Conservation (phyloP, 2,888 invertebrate species). For the Geophilus truncorum region DNA sequence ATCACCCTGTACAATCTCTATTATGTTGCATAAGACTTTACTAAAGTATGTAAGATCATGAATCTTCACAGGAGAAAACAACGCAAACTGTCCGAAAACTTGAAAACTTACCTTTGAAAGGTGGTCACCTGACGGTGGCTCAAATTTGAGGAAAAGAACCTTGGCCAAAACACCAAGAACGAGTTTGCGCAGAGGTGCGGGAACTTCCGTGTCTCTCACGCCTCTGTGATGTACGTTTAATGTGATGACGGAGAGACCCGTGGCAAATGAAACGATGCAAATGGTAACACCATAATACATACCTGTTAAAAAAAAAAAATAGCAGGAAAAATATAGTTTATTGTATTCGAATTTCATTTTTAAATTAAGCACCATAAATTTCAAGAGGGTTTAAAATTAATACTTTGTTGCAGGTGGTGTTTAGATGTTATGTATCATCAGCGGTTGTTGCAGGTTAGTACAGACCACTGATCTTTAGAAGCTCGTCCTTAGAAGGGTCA, state of each 20-base stretch:
- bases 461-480: background rate
- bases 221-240: constrained; percentile 81
- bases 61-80: too few relatives aligned
- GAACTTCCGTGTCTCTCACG: constrained; percentile 72
- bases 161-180: constrained; percentile 69
- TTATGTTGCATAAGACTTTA: too few relatives aligned
- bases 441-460: too few relatives aligned
- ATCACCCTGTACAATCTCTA: too few relatives aligned
- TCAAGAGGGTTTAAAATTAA: too few relatives aligned
- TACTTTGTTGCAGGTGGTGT: too few relatives aligned
- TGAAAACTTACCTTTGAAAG: constrained; percentile 39
- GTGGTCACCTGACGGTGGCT: constrained; percentile 46
- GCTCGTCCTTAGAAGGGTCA: background rate
- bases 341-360: background rate
- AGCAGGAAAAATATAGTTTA: background rate
- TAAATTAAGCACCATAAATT: too few relatives aligned
- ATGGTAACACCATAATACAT: constrained; percentile 77
- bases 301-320: constrained; percentile 54
- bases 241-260: constrained; percentile 74
- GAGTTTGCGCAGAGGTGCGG: constrained; percentile 62
- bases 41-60: too few relatives aligned
- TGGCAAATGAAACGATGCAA: constrained; percentile 72
- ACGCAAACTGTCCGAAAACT: too few relatives aligned
- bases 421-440: too few relatives aligned
- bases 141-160: constrained; percentile 67